Evolutionary conservation across 2,888 invertebrate species (phyloP).

Genomic region (Emmelina monodactyla): DNA sequence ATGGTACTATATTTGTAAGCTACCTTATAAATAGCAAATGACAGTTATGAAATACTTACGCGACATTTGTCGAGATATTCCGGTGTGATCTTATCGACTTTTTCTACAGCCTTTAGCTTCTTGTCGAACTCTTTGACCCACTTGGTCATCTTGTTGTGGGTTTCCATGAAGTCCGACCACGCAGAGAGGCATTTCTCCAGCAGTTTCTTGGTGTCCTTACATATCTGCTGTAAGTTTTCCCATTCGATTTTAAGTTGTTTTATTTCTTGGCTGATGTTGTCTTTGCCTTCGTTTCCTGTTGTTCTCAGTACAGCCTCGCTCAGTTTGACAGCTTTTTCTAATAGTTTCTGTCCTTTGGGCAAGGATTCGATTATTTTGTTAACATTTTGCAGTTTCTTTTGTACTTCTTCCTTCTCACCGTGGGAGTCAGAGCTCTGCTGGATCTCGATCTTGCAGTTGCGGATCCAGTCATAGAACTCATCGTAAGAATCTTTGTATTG

Average conservation of each 20-base stretch:
- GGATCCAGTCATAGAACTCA: conserved; percentile 85
- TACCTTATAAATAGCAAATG: not conserved
- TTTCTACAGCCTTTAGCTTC: conserved; percentile 70
- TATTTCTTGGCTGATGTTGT: conserved; percentile 80
- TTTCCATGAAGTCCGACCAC: conserved; percentile 82
- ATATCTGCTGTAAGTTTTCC: conserved; percentile 79
- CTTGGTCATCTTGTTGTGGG: conserved; percentile 74
- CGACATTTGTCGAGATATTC: conserved; percentile 80
- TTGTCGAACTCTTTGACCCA: conserved; percentile 77
- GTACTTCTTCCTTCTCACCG: conserved; percentile 81
- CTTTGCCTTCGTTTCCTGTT: conserved; percentile 85
- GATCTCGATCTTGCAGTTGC: conserved; percentile 79
- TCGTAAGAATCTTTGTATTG: conserved; percentile 84
- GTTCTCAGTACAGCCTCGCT: conserved; percentile 79
- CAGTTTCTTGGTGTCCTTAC: conserved; percentile 78
- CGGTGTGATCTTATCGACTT: conserved; percentile 78
- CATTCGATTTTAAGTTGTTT: conserved; percentile 82
- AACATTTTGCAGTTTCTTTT: conserved; percentile 79
- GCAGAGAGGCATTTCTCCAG: conserved; percentile 78
- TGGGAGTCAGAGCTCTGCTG: conserved; percentile 88
- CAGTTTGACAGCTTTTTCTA: conserved; percentile 76
- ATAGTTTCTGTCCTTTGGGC: conserved; percentile 74
- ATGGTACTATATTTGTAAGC: not conserved
- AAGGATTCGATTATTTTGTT: conserved; percentile 73
- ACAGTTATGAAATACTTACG: conserved; percentile 41